These are phyloP conservation scores for Hyles vespertilio DNA, from an alignment of 1,140 invertebrate genomes.

Conservation along the genomic window DNA sequence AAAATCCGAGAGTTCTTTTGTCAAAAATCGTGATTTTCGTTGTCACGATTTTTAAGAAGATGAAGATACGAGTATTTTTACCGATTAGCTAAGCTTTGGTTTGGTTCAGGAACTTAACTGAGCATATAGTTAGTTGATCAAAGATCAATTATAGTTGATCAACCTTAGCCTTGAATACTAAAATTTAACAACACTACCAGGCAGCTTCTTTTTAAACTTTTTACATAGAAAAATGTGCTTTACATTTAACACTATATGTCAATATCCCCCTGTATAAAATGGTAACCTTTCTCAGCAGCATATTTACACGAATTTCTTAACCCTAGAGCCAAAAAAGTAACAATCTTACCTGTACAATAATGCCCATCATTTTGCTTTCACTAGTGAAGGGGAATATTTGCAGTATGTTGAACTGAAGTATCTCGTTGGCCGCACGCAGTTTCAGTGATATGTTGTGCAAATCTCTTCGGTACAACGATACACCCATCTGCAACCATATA, in stretches of 20 bases:
- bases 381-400: conserved; percentile 99
- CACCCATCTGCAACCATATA: conserved; percentile 55
- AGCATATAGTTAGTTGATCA: no score
- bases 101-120: neutral
- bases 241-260: neutral
- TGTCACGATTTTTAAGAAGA: neutral
- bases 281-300: no score
- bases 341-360: conserved; percentile 89
- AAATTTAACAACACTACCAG: no score
- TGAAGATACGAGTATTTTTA: no score
- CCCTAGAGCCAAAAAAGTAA: no score
- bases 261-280: neutral
- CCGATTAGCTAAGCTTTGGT: neutral
- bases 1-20: no score
- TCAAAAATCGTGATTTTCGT: no score
- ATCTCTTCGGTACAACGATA: conserved; percentile 64
- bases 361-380: conserved; percentile 99
- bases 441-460: conserved; percentile 75
- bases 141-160: no score
- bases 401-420: conserved; percentile 91
- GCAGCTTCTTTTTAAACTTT: no score
- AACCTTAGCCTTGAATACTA: no score
- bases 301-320: no score
- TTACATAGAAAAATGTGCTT: neutral
- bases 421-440: conserved; percentile 83